Evolutionary conservation across 1,140 invertebrate species (phyloP).

Genomic region (Cyclina sinensis): DNA sequence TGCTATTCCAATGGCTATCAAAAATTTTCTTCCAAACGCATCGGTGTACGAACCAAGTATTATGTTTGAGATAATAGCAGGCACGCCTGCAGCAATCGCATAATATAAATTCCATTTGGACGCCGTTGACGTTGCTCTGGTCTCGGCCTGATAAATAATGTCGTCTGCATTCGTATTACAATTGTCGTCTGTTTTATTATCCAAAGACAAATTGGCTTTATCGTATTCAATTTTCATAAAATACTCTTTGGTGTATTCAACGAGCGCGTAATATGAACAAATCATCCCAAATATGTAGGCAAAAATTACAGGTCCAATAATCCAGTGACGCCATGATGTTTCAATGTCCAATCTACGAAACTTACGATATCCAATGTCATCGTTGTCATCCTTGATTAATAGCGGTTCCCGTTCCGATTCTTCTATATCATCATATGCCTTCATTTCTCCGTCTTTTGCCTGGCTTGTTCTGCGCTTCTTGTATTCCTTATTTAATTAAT

Average conservation of each 20-base stretch:
- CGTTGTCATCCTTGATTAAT: background rate
- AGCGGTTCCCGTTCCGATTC: constrained; percentile 7
- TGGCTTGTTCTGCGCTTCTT: too few relatives aligned
- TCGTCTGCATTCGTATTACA: constrained; percentile 31
- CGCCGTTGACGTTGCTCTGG: constrained; percentile 14
- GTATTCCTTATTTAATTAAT: too few relatives aligned
- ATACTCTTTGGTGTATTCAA: constrained; percentile 41
- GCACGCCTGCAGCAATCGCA: constrained; percentile 3
- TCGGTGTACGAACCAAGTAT: constrained; percentile 51
- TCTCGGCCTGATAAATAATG: constrained; percentile 28
- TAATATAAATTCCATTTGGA: constrained; percentile 38
- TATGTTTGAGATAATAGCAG: constrained; percentile 42
- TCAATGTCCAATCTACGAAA: background rate
- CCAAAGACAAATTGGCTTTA: constrained; percentile 27
- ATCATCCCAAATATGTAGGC: constrained; percentile 33
- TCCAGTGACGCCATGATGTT: constrained; percentile 34
- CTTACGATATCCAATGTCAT: constrained; percentile 36
- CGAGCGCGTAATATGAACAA: constrained; percentile 22
- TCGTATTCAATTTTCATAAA: constrained; percentile 16
- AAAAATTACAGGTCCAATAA: constrained; percentile 41
- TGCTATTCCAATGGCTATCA: constrained; percentile 32
- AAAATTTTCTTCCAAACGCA: constrained; percentile 38
- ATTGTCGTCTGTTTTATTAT: background rate
- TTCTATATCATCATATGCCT: background rate
- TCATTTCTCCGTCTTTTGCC: background rate